Evolutionary conservation across 1,140 invertebrate genomes (phyloP).

Genomic region (Apis mellifera): Amel_HAv3.1 CM009943.2:1525001-1525500

Average conservation of each 20-base stretch:
- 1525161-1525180: constrained; percentile 32
- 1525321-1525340: constrained; percentile 16
- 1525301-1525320: constrained; percentile 16
- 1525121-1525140: constrained; percentile 44
- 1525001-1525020: not conserved
- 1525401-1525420: not conserved
- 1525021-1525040: constrained; percentile 8
- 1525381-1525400: too few species aligned
- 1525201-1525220: constrained; percentile 27
- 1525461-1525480: too few species aligned
- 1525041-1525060: constrained; percentile 2
- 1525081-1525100: constrained; percentile 39
- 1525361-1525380: not conserved
- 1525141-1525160: not conserved
- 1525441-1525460: not conserved
- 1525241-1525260: not conserved
- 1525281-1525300: not conserved
- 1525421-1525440: not conserved
- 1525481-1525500: too few species aligned
- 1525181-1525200: constrained; percentile 21
- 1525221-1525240: constrained; percentile 20
- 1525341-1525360: not conserved
- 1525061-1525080: not conserved
- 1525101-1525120: constrained; percentile 26
- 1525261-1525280: constrained; percentile 38